Evolutionary conservation across 2,888 invertebrate species (phyloP), one percentile per base, ranked within the genome.

Genomic region (Thecocarcelia acutangulata): DNA sequence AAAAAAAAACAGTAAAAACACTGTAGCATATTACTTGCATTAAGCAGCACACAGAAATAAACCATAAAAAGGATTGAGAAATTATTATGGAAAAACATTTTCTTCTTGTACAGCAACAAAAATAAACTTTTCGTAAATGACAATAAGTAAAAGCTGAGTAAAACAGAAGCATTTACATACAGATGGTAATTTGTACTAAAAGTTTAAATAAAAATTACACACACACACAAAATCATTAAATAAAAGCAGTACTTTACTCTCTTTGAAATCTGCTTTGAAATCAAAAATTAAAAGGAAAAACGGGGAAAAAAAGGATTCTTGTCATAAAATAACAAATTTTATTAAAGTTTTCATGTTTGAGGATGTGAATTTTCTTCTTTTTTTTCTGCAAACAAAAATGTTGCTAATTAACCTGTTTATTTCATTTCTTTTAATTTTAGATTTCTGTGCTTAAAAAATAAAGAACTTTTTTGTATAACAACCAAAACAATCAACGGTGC

Each of bases 391-490:
- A 40, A 75, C 15, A 50, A 52, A 66, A 59, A 48, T 56, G 11
- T 46, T 33, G 73, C 76, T 81, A 81, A 81, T 81, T 81, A 81
- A 81, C 76, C 76, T 77, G 76, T 63, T 81, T 80, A 33, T 24
- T 54, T 42, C 44, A 15, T 13, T 42, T 44, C 24, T 40, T 63
- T 56, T 50, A 17, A 21, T 73, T 61, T 80, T 46, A 58, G 66
- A 44, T 44, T 54, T 46, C 37, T 54, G 19, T 46, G 37, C 46
- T 21, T 48, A 24, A 37, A 56, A 4, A 63, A 63, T 19, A 64
- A 58, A 70, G 58, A 50, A 50, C 15, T 64, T 42, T 58, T 19
- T n/a, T 40, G n/a, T 13, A 37, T 3, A 28, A 28, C n/a, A 56
- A 54, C 15, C 24, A 64, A 13, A 19, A 21, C 44, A 68, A 61